These are phyloP conservation scores for Ictalurus punctatus DNA, from an alignment of 2,113 vertebrate species.

Conservation along the genomic window DNA sequence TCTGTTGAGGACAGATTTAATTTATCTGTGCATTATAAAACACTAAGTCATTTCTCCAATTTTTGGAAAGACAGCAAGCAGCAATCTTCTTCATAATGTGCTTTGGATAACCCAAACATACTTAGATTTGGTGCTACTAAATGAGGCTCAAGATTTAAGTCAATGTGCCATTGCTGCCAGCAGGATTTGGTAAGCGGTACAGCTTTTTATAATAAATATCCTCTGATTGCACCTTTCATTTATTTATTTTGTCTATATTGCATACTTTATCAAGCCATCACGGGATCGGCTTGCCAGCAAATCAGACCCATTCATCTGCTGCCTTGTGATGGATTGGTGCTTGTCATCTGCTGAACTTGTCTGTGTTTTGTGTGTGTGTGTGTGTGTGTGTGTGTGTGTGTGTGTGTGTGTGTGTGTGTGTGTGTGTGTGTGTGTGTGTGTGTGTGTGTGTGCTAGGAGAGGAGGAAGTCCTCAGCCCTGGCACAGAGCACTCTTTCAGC, in stretches of 20 bases:
- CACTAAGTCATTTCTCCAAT: background rate
- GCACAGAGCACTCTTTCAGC: constrained; percentile 25
- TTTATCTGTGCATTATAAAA: background rate
- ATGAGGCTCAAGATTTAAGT: constrained; percentile 1
- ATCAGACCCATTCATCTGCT: constrained; percentile 62
- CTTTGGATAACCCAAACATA: constrained; percentile 14
- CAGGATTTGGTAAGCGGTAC: background rate
- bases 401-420: background rate
- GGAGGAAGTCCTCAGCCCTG: constrained; percentile 52
- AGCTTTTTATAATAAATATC: constrained; percentile 15
- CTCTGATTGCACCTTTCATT: constrained; percentile 63
- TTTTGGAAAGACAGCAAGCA: background rate
- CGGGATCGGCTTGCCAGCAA: constrained; percentile 46
- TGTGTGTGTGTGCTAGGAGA: background rate
- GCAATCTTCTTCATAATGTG: background rate
- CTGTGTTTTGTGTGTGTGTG: too few relatives aligned
- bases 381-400: constrained; percentile 16
- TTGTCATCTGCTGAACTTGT: constrained; percentile 43
- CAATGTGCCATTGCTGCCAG: background rate
- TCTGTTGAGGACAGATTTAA: background rate
- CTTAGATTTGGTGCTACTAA: background rate
- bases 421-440: background rate
- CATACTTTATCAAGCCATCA: constrained; percentile 65
- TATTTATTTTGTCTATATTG: constrained; percentile 66
- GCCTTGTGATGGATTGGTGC: constrained; percentile 65